Base-by-base conservation (phyloP, 2,888 invertebrate genomes). In the Mythimna ferrago region DNA sequence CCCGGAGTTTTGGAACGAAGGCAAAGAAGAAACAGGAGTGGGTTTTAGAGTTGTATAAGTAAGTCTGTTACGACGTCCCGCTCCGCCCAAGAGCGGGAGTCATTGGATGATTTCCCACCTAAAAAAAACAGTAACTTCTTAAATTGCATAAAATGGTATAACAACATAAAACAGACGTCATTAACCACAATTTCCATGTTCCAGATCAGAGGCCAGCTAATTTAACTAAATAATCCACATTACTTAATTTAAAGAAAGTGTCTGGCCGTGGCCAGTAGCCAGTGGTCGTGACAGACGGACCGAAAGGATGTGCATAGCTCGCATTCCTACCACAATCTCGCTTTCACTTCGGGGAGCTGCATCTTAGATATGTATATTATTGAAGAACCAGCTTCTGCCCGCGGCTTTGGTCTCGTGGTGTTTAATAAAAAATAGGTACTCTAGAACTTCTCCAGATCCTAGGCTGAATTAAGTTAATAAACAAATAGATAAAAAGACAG, bases 221-320 rank as follows among this genome's bases (percentile, higher is more conserved):
- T 60, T 16, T 14, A 35, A 2, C 53, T 21, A 19, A 73, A 66
- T 19, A 11, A 54, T 56, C 11, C 35, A 53, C 62, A 75, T 69
- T 48, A 62, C 61, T 74, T 71, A 74, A 70, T 83, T 75, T 71
- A 10, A 82, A 78, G 86, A 82, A 85, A 82, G 84, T 71, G 66
- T 76, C 57, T 56, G 26, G 16, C 38, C 21, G 19, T 21, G 56
- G 76, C 57, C 75, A 66, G 80, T 73, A 71, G 85, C 72, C 56
- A 63, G 38, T 16, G 44, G 48, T 86, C 86, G 86, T 86, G 86
- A 86, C 82, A 81, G 80, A 84, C 87, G 67, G 72, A 76, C 80
- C 71, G 76, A 86, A 86, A 91, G 87, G 90, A 90, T 90, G 87
- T 85, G 81, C 88, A 89, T 88, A 85, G 80, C 78, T 73, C 64